These are phyloP conservation scores for Phalanger gymnotis DNA, from an alignment of 2,797 vertebrate genomes.

Conservation along the genomic window DNA sequence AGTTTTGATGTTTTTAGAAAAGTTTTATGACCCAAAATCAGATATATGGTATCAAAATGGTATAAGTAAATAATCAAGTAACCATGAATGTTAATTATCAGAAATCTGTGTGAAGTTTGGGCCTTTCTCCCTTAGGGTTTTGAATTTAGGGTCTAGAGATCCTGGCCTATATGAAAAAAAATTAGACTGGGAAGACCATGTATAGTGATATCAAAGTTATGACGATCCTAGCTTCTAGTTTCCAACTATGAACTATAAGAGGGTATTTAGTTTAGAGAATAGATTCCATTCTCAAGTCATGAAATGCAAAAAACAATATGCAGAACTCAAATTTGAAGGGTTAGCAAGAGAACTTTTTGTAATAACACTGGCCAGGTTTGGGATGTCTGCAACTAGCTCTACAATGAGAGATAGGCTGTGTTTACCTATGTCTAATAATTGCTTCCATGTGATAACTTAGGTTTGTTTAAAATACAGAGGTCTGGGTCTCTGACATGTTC, in stretches of 20 bases:
- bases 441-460: not conserved
- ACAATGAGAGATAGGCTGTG: not conserved
- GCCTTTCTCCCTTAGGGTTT: not conserved
- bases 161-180: not conserved
- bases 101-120: not conserved
- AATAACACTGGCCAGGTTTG: not conserved
- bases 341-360: not conserved
- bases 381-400: not conserved
- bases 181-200: not conserved
- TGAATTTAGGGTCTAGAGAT: not conserved
- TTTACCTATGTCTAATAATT: not conserved
- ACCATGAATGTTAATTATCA: not conserved
- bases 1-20: not conserved
- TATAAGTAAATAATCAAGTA: not conserved
- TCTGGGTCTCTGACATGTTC: not conserved
- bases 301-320: not conserved
- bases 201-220: not conserved
- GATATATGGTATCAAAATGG: not conserved
- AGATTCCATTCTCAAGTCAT: conserved; percentile 6
- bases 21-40: not conserved
- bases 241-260: not conserved
- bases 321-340: conserved; percentile 7
- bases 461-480: not conserved
- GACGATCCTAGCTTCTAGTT: conserved; percentile 6
- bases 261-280: conserved; percentile 34